Evolutionary conservation across 2,113 vertebrate species (phyloP).

Genomic region (Amia ocellicauda): DNA sequence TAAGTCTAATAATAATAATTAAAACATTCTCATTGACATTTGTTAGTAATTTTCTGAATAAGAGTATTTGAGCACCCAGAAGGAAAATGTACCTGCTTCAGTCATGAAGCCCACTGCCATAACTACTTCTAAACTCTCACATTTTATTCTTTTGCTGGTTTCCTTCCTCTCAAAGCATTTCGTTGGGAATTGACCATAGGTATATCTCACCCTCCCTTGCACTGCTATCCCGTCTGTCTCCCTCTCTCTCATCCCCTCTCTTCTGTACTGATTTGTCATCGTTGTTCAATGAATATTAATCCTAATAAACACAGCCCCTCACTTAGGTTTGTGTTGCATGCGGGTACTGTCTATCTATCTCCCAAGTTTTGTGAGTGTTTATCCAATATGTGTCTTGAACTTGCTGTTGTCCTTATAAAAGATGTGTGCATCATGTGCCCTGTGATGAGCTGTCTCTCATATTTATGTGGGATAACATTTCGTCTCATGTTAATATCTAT

Average conservation of each 20-base stretch:
- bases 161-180: constrained; percentile 77
- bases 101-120: constrained; percentile 36
- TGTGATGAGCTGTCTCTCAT: constrained; percentile 2
- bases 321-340: constrained; percentile 45
- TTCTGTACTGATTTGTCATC: constrained; percentile 23
- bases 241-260: constrained; percentile 18
- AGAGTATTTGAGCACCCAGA: neutral
- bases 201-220: constrained; percentile 64
- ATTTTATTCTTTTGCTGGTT: constrained; percentile 56
- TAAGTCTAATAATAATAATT: no score
- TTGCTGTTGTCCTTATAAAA: constrained; percentile 14
- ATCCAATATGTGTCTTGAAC: constrained; percentile 6
- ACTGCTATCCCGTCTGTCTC: constrained; percentile 29
- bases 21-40: neutral
- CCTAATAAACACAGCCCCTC: neutral
- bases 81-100: constrained; percentile 18
- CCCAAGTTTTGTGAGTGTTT: constrained; percentile 2
- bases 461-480: neutral
- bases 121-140: constrained; percentile 62
- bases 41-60: neutral
- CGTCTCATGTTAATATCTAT: constrained; percentile 3
- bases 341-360: constrained; percentile 21
- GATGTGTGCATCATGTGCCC: constrained; percentile 8
- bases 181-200: constrained; percentile 85
- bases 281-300: constrained; percentile 5